phyloP scores from a whole-genome alignment of 2,797 vertebrate genomes.

The Zenarchopterus dispar region DNA sequence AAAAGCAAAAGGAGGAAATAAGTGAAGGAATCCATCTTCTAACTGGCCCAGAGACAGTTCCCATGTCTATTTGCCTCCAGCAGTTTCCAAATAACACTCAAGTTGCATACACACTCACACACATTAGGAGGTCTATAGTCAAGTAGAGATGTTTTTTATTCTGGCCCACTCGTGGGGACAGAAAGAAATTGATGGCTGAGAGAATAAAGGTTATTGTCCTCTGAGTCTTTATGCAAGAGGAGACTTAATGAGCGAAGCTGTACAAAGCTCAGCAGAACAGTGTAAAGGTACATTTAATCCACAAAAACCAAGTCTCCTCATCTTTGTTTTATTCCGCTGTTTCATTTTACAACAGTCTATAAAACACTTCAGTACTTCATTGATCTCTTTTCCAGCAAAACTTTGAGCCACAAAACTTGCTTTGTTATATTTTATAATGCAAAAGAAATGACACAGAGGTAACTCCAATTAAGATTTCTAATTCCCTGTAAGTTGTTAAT shows the following conservation, averaged over 20 bases:
- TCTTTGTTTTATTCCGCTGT: too few species aligned
- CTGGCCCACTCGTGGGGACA: slow-evolving; percentile 25
- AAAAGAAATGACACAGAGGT: too few species aligned
- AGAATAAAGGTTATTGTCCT: slow-evolving; percentile 11
- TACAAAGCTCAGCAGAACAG: neutral
- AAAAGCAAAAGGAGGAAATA: slow-evolving; percentile 53
- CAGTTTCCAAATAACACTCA: slow-evolving; percentile 51
- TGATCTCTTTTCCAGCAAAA: too few species aligned
- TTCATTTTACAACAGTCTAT: too few species aligned
- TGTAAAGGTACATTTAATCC: neutral
- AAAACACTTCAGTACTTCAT: too few species aligned
- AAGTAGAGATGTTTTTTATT: slow-evolving; percentile 40
- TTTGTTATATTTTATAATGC: too few species aligned
- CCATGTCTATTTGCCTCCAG: slow-evolving; percentile 53
- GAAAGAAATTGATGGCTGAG: slow-evolving; percentile 25
- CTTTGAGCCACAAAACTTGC: too few species aligned
- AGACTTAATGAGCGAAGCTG: neutral
- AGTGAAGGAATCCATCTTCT: slow-evolving; percentile 51
- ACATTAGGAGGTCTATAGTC: slow-evolving; percentile 25
- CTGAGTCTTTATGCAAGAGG: neutral
- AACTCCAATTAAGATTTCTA: too few species aligned
- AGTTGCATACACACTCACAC: slow-evolving; percentile 17
- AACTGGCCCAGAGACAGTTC: slow-evolving; percentile 36
- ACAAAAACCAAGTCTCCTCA: too few species aligned
- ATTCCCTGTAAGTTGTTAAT: too few species aligned